phyloP scores from a whole-genome alignment of 2,797 vertebrate species.

The Sebastes umbrosus region DNA sequence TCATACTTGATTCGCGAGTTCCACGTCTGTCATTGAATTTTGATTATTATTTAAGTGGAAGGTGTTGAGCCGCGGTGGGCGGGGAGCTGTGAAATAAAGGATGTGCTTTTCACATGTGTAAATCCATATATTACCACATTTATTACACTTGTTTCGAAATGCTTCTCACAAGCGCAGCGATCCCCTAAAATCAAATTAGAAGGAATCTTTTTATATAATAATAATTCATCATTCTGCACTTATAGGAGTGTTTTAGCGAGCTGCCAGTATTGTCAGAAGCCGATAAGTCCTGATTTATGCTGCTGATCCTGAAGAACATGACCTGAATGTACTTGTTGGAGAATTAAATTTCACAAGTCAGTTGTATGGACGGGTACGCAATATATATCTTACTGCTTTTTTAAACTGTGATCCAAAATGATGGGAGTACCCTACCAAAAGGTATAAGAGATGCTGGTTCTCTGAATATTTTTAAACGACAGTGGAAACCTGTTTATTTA shows the following conservation, averaged over 20 bases:
- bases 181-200: slow-evolving; percentile 16
- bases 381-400: not conserved
- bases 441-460: no score
- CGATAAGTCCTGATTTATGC: slow-evolving; percentile 56
- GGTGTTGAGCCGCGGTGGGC: not conserved
- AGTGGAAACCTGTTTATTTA: no score
- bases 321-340: slow-evolving; percentile 52
- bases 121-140: slow-evolving; percentile 4
- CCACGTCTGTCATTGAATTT: slow-evolving; percentile 27
- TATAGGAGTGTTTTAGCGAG: slow-evolving; percentile 37
- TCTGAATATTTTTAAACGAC: no score
- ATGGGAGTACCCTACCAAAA: no score
- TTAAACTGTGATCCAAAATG: no score
- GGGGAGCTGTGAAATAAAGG: not conserved
- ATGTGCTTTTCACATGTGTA: not conserved
- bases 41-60: slow-evolving; percentile 32
- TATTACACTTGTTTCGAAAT: not conserved
- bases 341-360: slow-evolving; percentile 32
- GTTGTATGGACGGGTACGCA: not conserved
- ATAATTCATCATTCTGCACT: slow-evolving; percentile 46
- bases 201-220: slow-evolving; percentile 13
- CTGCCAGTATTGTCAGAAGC: slow-evolving; percentile 38
- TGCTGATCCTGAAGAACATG: slow-evolving; percentile 45
- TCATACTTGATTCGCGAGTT: slow-evolving; percentile 45
- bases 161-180: not conserved